These are phyloP conservation scores for Ammospiza caudacuta DNA, from an alignment of 2,113 vertebrate genomes.

Conservation along the genomic window DNA sequence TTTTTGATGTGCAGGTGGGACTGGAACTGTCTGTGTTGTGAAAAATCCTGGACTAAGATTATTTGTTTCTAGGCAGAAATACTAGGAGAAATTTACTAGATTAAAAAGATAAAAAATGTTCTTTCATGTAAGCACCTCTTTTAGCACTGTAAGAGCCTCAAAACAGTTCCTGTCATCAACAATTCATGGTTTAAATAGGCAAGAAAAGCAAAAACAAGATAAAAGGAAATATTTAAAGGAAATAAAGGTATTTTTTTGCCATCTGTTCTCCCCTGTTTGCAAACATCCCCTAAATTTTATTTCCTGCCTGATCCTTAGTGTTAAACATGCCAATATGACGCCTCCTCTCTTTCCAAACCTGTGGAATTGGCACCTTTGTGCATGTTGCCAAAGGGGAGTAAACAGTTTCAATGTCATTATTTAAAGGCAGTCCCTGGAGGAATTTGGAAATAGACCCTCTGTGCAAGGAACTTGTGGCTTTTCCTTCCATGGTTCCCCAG, in stretches of 20 bases:
- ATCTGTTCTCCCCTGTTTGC: background rate
- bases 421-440: background rate
- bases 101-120: background rate
- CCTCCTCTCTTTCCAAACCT: background rate
- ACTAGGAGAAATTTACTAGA: rapidly evolving
- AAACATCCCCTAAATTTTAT: background rate
- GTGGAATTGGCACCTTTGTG: background rate
- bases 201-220: background rate
- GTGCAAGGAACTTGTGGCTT: background rate
- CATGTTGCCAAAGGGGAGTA: background rate
- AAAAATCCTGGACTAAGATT: background rate
- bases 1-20: background rate
- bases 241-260: background rate
- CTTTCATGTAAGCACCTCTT: background rate
- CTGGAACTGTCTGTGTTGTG: background rate
- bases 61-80: background rate
- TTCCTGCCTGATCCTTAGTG: background rate
- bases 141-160: background rate
- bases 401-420: background rate
- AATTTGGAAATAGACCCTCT: background rate
- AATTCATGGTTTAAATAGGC: background rate
- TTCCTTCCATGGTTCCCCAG: background rate
- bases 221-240: background rate
- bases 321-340: background rate
- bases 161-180: background rate